Evolutionary conservation across 2,113 vertebrate genomes (phyloP).

Genomic region (Bos indicus): DNA sequence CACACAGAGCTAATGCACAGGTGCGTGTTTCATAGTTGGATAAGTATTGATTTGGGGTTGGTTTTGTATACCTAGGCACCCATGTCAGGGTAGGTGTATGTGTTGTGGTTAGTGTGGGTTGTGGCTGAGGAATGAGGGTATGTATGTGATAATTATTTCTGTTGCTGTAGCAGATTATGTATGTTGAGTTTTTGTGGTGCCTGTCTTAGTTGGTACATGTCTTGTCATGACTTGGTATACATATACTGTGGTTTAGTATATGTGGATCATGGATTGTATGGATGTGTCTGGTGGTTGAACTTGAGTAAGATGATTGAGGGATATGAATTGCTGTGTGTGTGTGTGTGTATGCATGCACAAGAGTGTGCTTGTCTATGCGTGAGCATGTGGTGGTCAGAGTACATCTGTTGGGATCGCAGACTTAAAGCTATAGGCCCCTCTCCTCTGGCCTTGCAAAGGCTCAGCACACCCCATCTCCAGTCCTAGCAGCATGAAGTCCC

Average conservation of each 20-base stretch:
- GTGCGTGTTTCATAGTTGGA: background rate
- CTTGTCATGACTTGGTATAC: background rate
- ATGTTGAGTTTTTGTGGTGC: background rate
- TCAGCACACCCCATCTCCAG: background rate
- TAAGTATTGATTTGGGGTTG: background rate
- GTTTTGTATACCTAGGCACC: background rate
- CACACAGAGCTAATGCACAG: background rate
- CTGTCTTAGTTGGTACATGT: background rate
- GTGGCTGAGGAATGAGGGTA: background rate
- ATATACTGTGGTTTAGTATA: background rate
- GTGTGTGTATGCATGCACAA: background rate
- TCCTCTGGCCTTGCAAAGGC: background rate
- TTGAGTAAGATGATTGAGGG: background rate
- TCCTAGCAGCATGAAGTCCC: conserved; percentile 19
- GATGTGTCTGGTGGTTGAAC: background rate
- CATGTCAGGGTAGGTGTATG: background rate
- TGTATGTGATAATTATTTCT: background rate
- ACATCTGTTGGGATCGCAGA: background rate
- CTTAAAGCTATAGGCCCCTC: background rate
- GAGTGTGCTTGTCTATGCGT: background rate
- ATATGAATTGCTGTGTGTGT: background rate
- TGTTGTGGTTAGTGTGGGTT: background rate
- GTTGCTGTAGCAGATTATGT: background rate
- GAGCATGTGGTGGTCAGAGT: background rate
- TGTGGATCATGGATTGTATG: background rate